phyloP scores from a whole-genome alignment of 2,797 vertebrate genomes.

The Micromesistius poutassou region DNA sequence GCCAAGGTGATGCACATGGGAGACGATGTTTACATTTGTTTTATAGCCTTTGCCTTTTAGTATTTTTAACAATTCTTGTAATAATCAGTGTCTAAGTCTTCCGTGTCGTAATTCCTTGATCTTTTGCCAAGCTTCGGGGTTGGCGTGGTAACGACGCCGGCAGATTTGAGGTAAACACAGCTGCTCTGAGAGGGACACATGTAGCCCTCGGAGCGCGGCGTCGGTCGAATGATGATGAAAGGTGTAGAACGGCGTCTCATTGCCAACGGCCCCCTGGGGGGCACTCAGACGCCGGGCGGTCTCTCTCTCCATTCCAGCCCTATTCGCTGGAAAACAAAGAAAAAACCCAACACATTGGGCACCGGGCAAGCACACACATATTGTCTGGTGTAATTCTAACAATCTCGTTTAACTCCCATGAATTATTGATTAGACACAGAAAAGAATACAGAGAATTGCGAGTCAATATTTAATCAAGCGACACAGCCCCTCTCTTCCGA shows the following conservation, averaged over 20 bases:
- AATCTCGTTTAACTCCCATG: constrained; percentile 61
- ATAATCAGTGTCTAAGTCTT: not conserved
- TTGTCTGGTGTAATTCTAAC: constrained; percentile 45
- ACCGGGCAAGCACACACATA: constrained; percentile 24
- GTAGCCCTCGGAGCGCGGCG: too few relatives aligned
- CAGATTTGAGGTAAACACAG: not conserved
- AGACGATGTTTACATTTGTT: too few relatives aligned
- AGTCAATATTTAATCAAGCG: constrained; percentile 77
- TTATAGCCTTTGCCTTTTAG: not conserved
- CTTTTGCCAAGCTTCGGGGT: not conserved
- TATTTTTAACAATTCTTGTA: not conserved
- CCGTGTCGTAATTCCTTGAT: not conserved
- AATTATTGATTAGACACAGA: constrained; percentile 70
- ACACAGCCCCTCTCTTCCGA: constrained; percentile 45
- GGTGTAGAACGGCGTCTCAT: not conserved
- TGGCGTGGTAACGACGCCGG: not conserved
- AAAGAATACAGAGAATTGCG: constrained; percentile 58
- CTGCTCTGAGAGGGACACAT: not conserved
- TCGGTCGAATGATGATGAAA: not conserved
- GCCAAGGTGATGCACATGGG: not conserved
- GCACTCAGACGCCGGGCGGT: not conserved
- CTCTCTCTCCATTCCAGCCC: constrained; percentile 7
- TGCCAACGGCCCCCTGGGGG: not conserved
- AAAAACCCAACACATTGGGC: constrained; percentile 42
- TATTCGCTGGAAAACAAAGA: constrained; percentile 18